Evolutionary conservation across 2,113 vertebrate species (phyloP), one percentile per base, ranked within the genome.

Genomic region (Aptenodytes forsteri): DNA sequence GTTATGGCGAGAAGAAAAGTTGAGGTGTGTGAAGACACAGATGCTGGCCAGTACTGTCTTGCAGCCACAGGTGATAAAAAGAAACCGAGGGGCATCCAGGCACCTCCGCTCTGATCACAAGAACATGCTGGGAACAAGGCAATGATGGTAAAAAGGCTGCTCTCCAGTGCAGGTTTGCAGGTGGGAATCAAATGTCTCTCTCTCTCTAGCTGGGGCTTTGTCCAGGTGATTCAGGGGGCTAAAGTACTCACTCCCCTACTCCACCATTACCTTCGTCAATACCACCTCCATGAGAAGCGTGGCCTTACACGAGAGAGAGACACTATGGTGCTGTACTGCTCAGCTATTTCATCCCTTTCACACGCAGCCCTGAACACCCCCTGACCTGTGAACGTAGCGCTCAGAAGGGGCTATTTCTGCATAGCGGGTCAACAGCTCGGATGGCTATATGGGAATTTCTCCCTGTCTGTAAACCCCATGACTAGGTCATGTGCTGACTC

Each of bases 271-370:
- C 30, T 79, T 44, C 40, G 16, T 46, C 32, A 54, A 21, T 40
- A 29, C 7, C 19, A 15, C 16, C 9, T 56, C 20, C 27, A 7
- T 20, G 38, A 87, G 22, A 89, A 90, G 22, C 0, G 0, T 9
- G 34, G 30, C 44, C 32, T 75, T 62, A 44, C 25, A 40, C 0
- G 5, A 20, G 10, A 46, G 13, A 58, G 27, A 42, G 11, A n/a
- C 11, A 16, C 11, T 25, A 6, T 17, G 29, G 16, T 83, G 58
- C 52, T 64, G 32, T 36, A 11, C 15, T 32, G 36, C 83, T 80
- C 62, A 52, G 40, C 30, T 72, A 2, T 76, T 79, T n/a, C 40
- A 55, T 9, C 46, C 32, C 76, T 67, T 75, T 46, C 76, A 62
- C 20, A 38, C 1, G 1, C 26, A 38, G 22, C 17, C 50, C 25